Percentiles rank a stretch among this genome's conserved stretches.
These are phyloP conservation scores for Pelecanus crispus DNA, from an alignment of 2,113 vertebrate species.

Conservation along the genomic window DNA sequence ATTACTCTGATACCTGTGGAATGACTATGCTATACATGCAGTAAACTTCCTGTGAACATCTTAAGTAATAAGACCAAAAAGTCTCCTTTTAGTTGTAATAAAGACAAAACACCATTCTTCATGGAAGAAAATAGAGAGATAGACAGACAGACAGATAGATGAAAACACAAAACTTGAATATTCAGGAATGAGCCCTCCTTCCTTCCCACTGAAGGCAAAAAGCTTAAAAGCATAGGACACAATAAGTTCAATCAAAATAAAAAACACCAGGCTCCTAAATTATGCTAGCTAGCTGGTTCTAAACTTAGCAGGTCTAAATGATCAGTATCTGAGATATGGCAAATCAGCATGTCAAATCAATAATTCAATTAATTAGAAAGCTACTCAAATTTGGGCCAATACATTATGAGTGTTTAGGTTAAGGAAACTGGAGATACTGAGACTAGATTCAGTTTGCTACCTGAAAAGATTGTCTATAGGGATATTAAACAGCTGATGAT, in stretches of 20 bases:
- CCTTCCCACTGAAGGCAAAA: background rate
- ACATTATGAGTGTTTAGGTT: background rate
- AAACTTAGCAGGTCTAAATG: background rate
- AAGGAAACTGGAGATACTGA: background rate
- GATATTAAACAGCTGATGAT: background rate
- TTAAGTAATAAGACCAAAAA: background rate
- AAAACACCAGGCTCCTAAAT: background rate
- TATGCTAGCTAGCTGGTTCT: background rate
- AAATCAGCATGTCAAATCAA: background rate
- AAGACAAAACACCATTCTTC: background rate
- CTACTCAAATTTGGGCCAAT: background rate
- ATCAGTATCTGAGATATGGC: background rate
- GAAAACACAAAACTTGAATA: background rate
- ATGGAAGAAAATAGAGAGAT: background rate
- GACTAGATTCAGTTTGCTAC: background rate
- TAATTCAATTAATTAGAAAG: slow-evolving; percentile 25
- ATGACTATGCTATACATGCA: background rate
- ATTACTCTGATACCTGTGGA: background rate
- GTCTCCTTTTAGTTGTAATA: background rate
- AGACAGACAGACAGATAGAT: background rate
- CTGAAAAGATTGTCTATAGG: background rate
- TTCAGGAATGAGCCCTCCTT: background rate
- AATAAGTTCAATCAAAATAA: background rate
- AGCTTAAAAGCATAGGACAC: background rate
- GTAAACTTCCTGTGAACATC: background rate